phyloP scores from a whole-genome alignment of 64 coral and sea anemone genomes.

The Montipora capricornis region DNA sequence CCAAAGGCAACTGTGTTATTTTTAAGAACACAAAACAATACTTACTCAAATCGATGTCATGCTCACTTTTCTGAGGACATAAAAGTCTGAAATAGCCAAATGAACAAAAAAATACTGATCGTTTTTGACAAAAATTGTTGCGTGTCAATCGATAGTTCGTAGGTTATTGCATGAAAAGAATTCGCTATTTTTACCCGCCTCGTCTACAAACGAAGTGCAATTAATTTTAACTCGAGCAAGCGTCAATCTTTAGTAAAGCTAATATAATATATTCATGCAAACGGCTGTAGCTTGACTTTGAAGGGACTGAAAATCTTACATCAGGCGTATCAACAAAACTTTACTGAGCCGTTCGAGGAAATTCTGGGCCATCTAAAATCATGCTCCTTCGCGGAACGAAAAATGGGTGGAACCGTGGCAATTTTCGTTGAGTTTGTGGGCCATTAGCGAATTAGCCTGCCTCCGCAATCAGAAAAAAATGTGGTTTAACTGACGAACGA shows the following conservation, averaged over 20 bases:
- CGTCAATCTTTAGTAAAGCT: slow-evolving; percentile 8
- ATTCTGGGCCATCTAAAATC: not conserved
- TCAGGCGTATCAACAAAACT: not conserved
- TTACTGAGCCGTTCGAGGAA: no score
- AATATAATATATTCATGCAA: slow-evolving; percentile 25
- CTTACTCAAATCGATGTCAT: not conserved
- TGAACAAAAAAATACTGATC: not conserved
- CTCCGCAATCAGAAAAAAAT: slow-evolving; percentile 17
- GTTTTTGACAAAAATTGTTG: not conserved
- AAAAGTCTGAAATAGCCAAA: not conserved
- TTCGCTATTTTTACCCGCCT: slow-evolving; percentile 27
- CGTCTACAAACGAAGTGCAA: slow-evolving; percentile 13
- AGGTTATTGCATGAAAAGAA: slow-evolving; percentile 4
- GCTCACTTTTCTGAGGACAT: not conserved
- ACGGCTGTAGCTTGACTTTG: not conserved
- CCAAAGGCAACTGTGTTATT: no score
- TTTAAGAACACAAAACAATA: not conserved
- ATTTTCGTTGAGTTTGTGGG: not conserved
- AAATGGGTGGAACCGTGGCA: not conserved
- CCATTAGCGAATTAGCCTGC: slow-evolving; percentile 12
- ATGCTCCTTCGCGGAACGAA: no score
- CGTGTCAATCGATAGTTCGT: slow-evolving; percentile 15
- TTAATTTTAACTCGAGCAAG: slow-evolving; percentile 21
- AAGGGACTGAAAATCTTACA: not conserved
- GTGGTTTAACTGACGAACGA: slow-evolving; percentile 28